Evolutionary conservation across 2,113 vertebrate genomes (phyloP).

Genomic region (Butorides virescens): DNA sequence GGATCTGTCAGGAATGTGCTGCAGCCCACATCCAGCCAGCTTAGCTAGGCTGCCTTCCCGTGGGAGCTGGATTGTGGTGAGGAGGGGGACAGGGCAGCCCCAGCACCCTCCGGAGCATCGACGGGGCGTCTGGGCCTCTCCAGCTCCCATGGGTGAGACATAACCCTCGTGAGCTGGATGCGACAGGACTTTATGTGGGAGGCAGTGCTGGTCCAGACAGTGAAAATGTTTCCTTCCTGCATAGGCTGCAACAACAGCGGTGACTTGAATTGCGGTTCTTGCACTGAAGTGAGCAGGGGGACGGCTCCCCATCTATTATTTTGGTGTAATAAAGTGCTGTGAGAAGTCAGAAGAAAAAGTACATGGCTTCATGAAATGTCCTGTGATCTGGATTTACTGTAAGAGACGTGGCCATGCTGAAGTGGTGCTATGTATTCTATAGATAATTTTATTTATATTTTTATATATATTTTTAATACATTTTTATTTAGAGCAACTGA

Average conservation of each 20-base stretch:
- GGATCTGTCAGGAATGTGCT: neutral
- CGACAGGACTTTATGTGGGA: neutral
- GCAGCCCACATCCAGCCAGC: neutral
- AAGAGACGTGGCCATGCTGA: neutral
- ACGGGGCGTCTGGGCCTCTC: neutral
- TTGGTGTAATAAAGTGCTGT: neutral
- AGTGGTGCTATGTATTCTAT: neutral
- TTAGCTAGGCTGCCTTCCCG: neutral
- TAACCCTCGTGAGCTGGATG: rapidly evolving
- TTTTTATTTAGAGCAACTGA: neutral
- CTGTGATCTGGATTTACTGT: neutral
- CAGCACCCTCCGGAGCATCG: rapidly evolving
- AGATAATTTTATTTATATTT: no score
- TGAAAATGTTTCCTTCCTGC: neutral
- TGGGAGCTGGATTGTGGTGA: neutral
- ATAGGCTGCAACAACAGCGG: neutral
- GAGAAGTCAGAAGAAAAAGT: neutral
- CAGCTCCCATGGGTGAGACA: neutral
- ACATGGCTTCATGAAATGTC: neutral
- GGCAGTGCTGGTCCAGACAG: neutral
- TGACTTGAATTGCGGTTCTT: neutral
- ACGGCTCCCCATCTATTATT: neutral
- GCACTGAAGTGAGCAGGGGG: neutral
- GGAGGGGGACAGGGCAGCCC: neutral
- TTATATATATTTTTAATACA: no score